These are phyloP conservation scores for Zosterops borbonicus DNA, from an alignment of 2,113 vertebrate species.

Conservation along the genomic window DNA sequence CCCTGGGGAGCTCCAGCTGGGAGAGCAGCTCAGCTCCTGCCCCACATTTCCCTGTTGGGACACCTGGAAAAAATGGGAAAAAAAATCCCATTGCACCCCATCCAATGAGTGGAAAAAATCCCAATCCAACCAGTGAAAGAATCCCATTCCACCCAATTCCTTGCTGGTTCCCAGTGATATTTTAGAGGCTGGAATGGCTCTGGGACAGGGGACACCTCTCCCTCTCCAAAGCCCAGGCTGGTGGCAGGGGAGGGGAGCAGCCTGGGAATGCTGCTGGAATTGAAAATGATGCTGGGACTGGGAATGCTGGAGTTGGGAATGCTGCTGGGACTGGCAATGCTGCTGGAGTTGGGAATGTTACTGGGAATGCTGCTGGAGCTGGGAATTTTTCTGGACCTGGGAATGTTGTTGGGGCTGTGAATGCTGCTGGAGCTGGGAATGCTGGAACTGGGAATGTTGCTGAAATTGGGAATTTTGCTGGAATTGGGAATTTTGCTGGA, in stretches of 20 bases:
- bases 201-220: neutral
- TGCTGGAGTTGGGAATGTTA: neutral
- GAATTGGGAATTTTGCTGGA: accelerated
- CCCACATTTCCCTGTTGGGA: neutral
- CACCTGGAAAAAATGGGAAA: neutral
- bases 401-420: too few species aligned
- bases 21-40: neutral
- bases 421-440: neutral
- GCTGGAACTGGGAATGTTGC: neutral
- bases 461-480: neutral
- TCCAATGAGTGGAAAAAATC: accelerated
- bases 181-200: neutral
- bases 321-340: accelerated
- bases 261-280: neutral
- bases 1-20: neutral
- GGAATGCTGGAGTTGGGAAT: neutral
- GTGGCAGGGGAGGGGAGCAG: neutral
- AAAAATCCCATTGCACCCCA: accelerated
- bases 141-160: accelerated
- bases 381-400: neutral
- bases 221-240: neutral
- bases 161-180: accelerated
- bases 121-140: neutral
- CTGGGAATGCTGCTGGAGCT: neutral
- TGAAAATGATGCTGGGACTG: neutral